Evolutionary conservation across 2,888 invertebrate species (phyloP).

Genomic region (Latheticus oryzae): DNA sequence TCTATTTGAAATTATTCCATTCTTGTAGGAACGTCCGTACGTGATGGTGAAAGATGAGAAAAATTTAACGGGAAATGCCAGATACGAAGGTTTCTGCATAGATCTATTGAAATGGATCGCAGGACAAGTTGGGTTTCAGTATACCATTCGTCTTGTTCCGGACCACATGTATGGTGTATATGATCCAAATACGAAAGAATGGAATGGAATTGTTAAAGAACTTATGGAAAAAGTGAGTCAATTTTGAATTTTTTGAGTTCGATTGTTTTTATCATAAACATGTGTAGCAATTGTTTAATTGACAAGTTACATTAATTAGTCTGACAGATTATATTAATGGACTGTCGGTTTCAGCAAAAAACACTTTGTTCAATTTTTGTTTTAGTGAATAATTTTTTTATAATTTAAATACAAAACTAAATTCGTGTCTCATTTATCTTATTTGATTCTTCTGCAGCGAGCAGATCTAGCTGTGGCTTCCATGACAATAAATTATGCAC

Average conservation of each 20-base stretch:
- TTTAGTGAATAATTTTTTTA: too few species aligned
- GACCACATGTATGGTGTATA: conserved; percentile 91
- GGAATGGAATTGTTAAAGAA: conserved; percentile 91
- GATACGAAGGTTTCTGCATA: conserved; percentile 93
- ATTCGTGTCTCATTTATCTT: not conserved
- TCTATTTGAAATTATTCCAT: conserved; percentile 23
- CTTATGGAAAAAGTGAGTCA: conserved; percentile 83
- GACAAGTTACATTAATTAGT: too few species aligned
- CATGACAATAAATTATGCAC: conserved; percentile 96
- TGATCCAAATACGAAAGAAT: conserved; percentile 87
- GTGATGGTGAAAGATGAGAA: conserved; percentile 89
- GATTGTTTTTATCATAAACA: too few species aligned
- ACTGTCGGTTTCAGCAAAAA: too few species aligned
- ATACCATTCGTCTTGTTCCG: conserved; percentile 84
- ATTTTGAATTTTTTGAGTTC: too few species aligned
- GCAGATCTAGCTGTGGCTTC: conserved; percentile 97
- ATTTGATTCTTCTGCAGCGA: conserved; percentile 71
- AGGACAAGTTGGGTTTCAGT: conserved; percentile 87
- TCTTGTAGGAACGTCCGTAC: conserved; percentile 85
- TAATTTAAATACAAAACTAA: too few species aligned
- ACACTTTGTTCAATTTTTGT: too few species aligned
- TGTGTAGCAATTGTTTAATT: too few species aligned
- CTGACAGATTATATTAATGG: too few species aligned
- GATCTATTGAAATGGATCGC: conserved; percentile 88
- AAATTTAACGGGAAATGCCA: conserved; percentile 87